Evolutionary conservation across 2,888 invertebrate genomes (phyloP).

Genomic region (Cenopis cana): DNA sequence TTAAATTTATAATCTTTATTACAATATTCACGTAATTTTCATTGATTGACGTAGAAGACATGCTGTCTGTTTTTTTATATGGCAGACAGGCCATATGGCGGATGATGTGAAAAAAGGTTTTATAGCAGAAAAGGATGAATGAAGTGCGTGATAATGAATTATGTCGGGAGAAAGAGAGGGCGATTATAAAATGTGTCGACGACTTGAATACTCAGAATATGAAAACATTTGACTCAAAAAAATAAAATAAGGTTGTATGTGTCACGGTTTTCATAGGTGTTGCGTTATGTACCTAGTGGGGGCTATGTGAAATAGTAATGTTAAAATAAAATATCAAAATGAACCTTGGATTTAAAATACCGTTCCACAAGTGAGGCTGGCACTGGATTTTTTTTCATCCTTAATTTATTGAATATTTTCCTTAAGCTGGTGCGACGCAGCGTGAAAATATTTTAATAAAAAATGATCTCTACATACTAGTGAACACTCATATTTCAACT

Average conservation of each 20-base stretch:
- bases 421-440: not conserved
- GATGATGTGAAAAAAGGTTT: too few species aligned
- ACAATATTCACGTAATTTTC: too few species aligned
- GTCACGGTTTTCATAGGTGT: not conserved
- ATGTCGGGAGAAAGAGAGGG: too few species aligned
- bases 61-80: too few species aligned
- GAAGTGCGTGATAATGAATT: too few species aligned
- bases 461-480: too few species aligned
- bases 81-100: too few species aligned
- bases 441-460: not conserved
- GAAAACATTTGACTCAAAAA: not conserved
- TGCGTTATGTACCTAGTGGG: not conserved
- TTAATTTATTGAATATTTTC: conserved; percentile 5
- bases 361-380: not conserved
- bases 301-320: not conserved
- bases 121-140: too few species aligned
- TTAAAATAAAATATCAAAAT: conserved; percentile 12
- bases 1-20: too few species aligned
- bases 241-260: not conserved
- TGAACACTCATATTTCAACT: too few species aligned
- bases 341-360: conserved; percentile 12
- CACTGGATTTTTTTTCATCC: not conserved
- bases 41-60: too few species aligned
- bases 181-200: too few species aligned
- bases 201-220: not conserved